Evolutionary conservation across 2,113 vertebrate species (phyloP), one percentile per base, ranked within the genome.

Genomic region (Clarias magur): DNA sequence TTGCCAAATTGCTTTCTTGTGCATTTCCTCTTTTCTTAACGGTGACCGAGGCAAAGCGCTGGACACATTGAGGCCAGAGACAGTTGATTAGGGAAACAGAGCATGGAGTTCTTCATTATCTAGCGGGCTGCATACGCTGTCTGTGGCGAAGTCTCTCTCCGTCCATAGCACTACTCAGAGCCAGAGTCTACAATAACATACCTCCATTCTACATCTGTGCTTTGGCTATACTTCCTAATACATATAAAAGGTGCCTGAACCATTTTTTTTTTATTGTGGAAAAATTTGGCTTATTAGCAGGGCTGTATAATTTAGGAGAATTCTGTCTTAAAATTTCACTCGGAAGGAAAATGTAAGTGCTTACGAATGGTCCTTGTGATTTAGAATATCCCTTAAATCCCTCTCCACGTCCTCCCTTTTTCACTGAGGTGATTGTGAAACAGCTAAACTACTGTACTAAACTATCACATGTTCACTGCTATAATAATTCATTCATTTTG

Each of bases 21-120:
- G 42, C 59, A 23, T 75, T 86, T 80, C 27, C 82, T 89, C 38
- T 8, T 57, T 87, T 76, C 34, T 12, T 87, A 88, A n/a, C 80
- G 79, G 80, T 85, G 86, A 30, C 88, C 76, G 81, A 56, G 59
- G 80, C 73, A 82, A 68, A 27, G 80, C 72, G 67, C 79, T 87
- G 60, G 86, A 82, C 80, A 67, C 79, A 86, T 87, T 90, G 87
- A 85, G 76, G 88, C 15, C 56, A 87, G 83, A 79, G 89, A 89
- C 89, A 89, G 90, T 92, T 78, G 88, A 89, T 92, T 88, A 90
- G 90, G 72, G 90, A 89, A 90, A 90, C 76, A 68, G 84, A 16
- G 63, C 80, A 56, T 59, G 89, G 59, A 72, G 85, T 70, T 88
- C 84, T 85, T 67, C 59, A 73, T 90, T 83, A 88, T 53, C 6